Evolutionary conservation across 2,113 vertebrate species (phyloP).

Genomic region (Otis tarda): DNA sequence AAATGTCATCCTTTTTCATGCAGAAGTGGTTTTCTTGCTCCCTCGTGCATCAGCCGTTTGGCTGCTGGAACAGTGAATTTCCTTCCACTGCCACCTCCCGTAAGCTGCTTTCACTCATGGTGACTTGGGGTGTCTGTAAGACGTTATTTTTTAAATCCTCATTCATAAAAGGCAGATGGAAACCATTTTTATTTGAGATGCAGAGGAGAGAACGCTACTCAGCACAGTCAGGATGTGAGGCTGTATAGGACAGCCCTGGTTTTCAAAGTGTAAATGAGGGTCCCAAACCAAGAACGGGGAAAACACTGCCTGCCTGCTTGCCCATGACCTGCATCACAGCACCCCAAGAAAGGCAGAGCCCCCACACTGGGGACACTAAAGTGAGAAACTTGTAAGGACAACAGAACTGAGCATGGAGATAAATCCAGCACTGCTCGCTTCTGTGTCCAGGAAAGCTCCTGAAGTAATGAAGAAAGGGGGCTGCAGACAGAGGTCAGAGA

Average conservation of each 20-base stretch:
- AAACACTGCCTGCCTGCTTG: not conserved
- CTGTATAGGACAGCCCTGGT: not conserved
- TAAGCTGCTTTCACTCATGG: fast-evolving
- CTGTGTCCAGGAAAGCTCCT: not conserved
- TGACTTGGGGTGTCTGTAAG: not conserved
- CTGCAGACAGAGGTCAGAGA: not conserved
- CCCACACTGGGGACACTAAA: not conserved
- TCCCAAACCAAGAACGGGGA: not conserved
- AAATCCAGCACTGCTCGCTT: not conserved
- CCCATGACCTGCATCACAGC: not conserved
- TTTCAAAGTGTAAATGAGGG: not conserved
- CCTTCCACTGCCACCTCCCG: not conserved
- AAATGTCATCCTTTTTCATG: not conserved
- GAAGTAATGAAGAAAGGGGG: not conserved
- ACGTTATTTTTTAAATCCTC: too few species aligned
- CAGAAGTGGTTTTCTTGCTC: not conserved
- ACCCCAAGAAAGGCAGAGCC: not conserved
- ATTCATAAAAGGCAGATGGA: not conserved
- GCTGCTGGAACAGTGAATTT: not conserved
- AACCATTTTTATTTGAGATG: not conserved
- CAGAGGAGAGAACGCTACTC: not conserved
- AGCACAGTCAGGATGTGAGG: not conserved
- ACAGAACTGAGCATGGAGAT: not conserved
- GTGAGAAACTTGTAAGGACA: not conserved
- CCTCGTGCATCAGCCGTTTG: not conserved